A percentile compares a stretch with the other conserved stretches of the same genome.
Conservation (phyloP, 2,888 invertebrate species). For the Lamproptera curius region DNA sequence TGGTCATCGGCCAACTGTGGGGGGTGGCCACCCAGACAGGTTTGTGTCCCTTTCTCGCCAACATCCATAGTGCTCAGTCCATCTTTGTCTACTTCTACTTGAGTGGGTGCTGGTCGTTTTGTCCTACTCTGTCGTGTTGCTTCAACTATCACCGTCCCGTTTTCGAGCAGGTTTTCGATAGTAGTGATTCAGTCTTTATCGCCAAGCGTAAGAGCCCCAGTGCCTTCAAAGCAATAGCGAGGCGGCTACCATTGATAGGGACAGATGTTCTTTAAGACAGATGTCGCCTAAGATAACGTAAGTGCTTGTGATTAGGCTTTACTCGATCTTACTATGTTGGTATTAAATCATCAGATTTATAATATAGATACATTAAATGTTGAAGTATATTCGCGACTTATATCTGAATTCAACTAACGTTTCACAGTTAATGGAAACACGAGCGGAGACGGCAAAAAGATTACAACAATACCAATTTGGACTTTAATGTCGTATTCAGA, state of each 20-base stretch:
- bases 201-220: slow-evolving; percentile 32
- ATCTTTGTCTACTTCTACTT: slow-evolving; percentile 53
- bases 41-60: slow-evolving; percentile 43
- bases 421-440: slow-evolving; percentile 5
- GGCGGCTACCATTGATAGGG: slow-evolving; percentile 37
- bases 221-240: slow-evolving; percentile 24
- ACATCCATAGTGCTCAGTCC: slow-evolving; percentile 35
- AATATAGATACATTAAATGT: no score
- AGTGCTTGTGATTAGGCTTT: slow-evolving; percentile 23
- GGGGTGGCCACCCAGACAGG: slow-evolving; percentile 77
- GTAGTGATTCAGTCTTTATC: slow-evolving; percentile 61
- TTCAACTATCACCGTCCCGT: slow-evolving; percentile 26
- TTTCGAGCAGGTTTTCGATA: slow-evolving; percentile 46
- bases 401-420: not conserved
- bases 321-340: no score
- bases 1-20: slow-evolving; percentile 78
- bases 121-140: slow-evolving; percentile 42
- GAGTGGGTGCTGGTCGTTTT: slow-evolving; percentile 41
- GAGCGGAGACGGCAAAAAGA: slow-evolving; percentile 20
- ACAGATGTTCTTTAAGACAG: slow-evolving; percentile 51
- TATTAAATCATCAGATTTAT: no score
- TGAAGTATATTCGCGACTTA: no score
- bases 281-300: slow-evolving; percentile 18
- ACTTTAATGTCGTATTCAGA: slow-evolving; percentile 20
- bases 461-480: slow-evolving; percentile 12